These are phyloP conservation scores for Megalonaias nervosa DNA, from an alignment of 1,140 invertebrate genomes.

Conservation along the genomic window DNA sequence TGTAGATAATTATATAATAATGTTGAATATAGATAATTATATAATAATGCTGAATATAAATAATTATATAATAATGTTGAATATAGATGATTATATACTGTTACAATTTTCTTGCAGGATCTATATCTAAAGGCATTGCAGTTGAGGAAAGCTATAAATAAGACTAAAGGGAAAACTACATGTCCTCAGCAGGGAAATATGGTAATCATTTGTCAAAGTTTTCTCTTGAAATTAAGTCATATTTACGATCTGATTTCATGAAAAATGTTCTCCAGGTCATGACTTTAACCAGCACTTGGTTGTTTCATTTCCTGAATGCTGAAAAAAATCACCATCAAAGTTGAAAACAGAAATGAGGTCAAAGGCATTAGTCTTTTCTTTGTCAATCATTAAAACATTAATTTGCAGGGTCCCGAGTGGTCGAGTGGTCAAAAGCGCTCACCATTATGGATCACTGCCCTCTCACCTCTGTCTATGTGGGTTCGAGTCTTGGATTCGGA, in stretches of 20 bases:
- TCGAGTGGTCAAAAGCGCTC: too few species aligned
- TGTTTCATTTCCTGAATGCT: neutral
- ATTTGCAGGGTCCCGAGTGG: too few species aligned
- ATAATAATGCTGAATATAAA: neutral
- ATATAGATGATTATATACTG: neutral
- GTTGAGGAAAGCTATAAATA: slow-evolving; percentile 80
- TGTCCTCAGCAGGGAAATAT: slow-evolving; percentile 25
- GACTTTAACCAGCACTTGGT: neutral
- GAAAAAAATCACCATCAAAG: neutral
- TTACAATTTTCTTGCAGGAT: slow-evolving; percentile 55
- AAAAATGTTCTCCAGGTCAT: neutral
- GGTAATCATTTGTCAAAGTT: slow-evolving; percentile 39
- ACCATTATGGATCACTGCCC: too few species aligned
- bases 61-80: neutral
- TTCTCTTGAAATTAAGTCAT: neutral
- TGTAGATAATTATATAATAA: neutral
- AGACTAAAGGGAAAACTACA: slow-evolving; percentile 70
- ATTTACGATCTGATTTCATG: neutral
- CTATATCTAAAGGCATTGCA: slow-evolving; percentile 80
- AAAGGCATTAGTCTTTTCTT: too few species aligned
- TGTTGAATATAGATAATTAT: neutral
- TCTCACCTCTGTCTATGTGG: too few species aligned
- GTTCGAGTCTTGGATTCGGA: too few species aligned
- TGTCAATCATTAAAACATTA: too few species aligned
- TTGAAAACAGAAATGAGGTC: neutral